phyloP scores from a whole-genome alignment of 2,888 invertebrate genomes.

The Marronus borbonicus region DNA sequence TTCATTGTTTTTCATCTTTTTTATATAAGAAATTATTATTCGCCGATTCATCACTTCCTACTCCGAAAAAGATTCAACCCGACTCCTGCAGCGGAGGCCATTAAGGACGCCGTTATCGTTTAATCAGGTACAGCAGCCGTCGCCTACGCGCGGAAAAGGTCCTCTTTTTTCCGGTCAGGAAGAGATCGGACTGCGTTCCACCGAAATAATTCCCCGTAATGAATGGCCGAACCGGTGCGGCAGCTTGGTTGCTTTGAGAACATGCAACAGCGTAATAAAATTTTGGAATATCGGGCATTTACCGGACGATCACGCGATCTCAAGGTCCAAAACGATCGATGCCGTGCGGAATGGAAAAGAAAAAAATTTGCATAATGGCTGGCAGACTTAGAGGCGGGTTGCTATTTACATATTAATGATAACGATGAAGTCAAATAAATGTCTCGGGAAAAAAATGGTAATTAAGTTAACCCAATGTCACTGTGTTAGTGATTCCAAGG shows the following conservation, averaged over 20 bases:
- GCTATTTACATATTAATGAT: constrained; percentile 6
- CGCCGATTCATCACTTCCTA: not conserved
- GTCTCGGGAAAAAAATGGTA: not conserved
- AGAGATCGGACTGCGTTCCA: not conserved
- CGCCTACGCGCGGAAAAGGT: not conserved
- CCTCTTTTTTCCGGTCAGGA: constrained; percentile 1
- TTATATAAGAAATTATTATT: not conserved
- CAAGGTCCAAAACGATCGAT: constrained; percentile 14
- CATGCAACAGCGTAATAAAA: constrained; percentile 33
- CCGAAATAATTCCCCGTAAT: not conserved
- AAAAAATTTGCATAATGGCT: constrained; percentile 11
- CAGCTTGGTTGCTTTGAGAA: not conserved
- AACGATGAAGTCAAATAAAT: constrained; percentile 6
- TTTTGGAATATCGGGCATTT: constrained; percentile 12
- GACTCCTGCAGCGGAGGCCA: not conserved
- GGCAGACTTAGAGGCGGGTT: not conserved
- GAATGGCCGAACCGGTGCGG: not conserved
- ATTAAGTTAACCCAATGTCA: too few species aligned
- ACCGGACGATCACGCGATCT: constrained; percentile 5
- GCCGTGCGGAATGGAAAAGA: not conserved
- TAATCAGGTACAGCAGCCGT: constrained; percentile 4
- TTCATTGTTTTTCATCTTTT: not conserved
- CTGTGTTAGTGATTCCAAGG: too few species aligned
- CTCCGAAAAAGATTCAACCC: not conserved
- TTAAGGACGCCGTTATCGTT: constrained; percentile 7